Conservation (phyloP, 1,140 invertebrate species). For the Lithobius niger region DNA sequence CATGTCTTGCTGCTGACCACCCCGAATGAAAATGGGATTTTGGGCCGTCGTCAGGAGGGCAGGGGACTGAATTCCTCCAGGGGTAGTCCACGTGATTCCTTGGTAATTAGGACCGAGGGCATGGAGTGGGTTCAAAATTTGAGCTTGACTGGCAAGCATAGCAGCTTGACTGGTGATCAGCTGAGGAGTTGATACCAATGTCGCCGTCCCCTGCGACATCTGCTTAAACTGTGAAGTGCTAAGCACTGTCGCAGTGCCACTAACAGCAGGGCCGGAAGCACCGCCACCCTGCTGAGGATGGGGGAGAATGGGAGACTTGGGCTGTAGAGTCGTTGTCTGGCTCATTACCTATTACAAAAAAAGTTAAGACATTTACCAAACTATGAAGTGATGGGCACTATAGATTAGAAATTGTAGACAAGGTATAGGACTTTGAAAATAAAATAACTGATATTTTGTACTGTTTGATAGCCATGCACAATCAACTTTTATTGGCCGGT, state of each 20-base stretch:
- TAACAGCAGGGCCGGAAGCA: constrained; percentile 9
- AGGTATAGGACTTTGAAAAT: too few species aligned
- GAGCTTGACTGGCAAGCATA: constrained; percentile 23
- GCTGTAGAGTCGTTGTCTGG: constrained; percentile 17
- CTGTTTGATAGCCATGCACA: too few species aligned
- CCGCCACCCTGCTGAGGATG: constrained; percentile 9
- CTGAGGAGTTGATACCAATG: constrained; percentile 20
- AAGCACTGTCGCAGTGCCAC: constrained; percentile 15
- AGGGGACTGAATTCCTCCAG: constrained; percentile 41
- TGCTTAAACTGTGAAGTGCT: constrained; percentile 18
- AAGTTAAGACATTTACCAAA: too few species aligned
- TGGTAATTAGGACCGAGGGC: constrained; percentile 46
- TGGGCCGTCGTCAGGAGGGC: constrained; percentile 45
- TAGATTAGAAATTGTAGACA: too few species aligned
- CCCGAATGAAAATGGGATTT: constrained; percentile 71
- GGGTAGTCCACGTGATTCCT: constrained; percentile 42
- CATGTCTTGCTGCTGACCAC: constrained; percentile 61
- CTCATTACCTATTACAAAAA: constrained; percentile 14
- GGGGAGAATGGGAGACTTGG: constrained; percentile 22
- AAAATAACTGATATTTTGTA: too few species aligned
- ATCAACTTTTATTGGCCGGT: too few species aligned
- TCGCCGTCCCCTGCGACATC: constrained; percentile 8
- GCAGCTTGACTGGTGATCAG: constrained; percentile 23
- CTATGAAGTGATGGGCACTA: too few species aligned
- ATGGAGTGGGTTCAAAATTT: constrained; percentile 19